Conservation (phyloP, 1,140 invertebrate genomes). For the Megalopta genalis region DNA sequence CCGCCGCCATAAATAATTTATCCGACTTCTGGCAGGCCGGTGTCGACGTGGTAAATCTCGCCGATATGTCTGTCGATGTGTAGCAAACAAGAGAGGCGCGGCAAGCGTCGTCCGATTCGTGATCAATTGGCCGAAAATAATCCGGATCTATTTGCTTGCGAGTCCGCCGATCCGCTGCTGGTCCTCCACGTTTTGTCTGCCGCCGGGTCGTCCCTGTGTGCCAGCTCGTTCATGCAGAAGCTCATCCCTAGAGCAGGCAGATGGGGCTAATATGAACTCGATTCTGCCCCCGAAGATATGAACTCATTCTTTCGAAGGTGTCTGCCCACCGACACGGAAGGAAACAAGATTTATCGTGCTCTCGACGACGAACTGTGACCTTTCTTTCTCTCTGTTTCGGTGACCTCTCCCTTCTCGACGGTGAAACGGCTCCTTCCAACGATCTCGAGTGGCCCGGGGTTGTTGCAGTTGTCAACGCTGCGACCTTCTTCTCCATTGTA, state of each 20-base stretch:
- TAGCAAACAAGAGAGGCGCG: conserved; percentile 76
- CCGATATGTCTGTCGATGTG: conserved; percentile 60
- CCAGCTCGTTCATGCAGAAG: conserved; percentile 72
- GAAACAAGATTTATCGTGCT: conserved; percentile 74
- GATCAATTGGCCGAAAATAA: conserved; percentile 79
- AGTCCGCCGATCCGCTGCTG: conserved; percentile 51
- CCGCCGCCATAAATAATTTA: conserved; percentile 19
- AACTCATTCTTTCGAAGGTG: conserved; percentile 73
- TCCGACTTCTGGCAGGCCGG: not conserved
- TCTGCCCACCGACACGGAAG: conserved; percentile 72
- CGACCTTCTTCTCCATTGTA: not conserved
- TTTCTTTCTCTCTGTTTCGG: not conserved
- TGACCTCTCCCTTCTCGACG: conserved; percentile 4
- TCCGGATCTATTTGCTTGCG: conserved; percentile 70
- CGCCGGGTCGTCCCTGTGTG: conserved; percentile 58
- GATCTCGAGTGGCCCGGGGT: not conserved
- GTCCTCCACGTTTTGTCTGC: conserved; percentile 61
- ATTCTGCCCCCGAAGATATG: conserved; percentile 73
- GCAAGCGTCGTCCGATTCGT: conserved; percentile 70
- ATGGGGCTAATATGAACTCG: conserved; percentile 79
- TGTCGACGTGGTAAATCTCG: conserved; percentile 39
- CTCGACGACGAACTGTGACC: conserved; percentile 31
- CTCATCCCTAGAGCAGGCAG: conserved; percentile 68
- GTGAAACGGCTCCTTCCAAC: conserved; percentile 3
- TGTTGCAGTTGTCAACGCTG: not conserved